phyloP scores from a whole-genome alignment of 1,140 invertebrate genomes.

The Nasonia longicornis region DNA sequence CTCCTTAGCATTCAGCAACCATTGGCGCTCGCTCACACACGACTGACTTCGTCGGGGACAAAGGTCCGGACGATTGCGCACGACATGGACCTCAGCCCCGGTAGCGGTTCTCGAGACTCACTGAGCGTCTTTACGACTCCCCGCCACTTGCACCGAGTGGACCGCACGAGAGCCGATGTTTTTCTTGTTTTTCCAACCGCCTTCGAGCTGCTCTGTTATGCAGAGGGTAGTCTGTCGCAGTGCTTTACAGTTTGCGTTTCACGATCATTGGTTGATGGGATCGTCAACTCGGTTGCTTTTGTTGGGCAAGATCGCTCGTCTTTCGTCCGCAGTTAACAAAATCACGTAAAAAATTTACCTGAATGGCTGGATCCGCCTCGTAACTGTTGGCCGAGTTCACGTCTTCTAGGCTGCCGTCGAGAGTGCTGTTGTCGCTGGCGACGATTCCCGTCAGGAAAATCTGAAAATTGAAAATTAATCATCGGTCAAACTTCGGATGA shows the following conservation, averaged over 20 bases:
- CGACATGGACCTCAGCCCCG: neutral
- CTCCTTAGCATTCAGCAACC: conserved; percentile 28
- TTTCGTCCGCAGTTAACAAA: too few relatives aligned
- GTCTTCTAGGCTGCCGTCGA: conserved; percentile 59
- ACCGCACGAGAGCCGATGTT: neutral
- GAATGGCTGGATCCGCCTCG: conserved; percentile 55
- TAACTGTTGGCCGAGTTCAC: conserved; percentile 55
- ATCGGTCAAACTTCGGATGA: neutral
- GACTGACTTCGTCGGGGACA: conserved; percentile 19
- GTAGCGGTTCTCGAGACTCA: neutral
- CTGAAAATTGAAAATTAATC: conserved; percentile 48
- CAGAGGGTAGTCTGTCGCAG: too few relatives aligned
- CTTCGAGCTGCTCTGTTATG: too few relatives aligned
- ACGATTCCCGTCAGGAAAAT: conserved; percentile 60
- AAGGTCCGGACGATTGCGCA: conserved; percentile 17
- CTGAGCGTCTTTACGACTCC: conserved; percentile 6
- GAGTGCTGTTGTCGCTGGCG: conserved; percentile 63
- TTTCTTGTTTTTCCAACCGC: too few relatives aligned
- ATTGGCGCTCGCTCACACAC: neutral
- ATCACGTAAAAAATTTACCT: conserved; percentile 51
- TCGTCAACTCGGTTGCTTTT: neutral
- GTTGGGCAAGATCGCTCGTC: too few relatives aligned
- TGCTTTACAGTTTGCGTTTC: neutral
- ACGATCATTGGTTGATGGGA: neutral
- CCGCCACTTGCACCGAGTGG: neutral